phyloP scores from a whole-genome alignment of 2,113 vertebrate species.

The Nibea coibor region DNA sequence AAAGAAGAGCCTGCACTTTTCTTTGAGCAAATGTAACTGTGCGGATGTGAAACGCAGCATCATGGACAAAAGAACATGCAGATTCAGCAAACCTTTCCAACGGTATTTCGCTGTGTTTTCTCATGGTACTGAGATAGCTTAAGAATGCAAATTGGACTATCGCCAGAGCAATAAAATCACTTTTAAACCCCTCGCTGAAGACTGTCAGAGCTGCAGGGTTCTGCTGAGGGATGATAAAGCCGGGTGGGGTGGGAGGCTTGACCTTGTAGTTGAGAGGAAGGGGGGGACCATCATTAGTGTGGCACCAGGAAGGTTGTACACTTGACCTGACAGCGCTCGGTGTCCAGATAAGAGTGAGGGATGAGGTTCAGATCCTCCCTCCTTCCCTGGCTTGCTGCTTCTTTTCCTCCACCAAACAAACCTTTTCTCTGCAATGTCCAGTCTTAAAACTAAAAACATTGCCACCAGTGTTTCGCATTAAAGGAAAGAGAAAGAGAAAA shows the following conservation, averaged over 20 bases:
- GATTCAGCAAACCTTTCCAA: constrained; percentile 48
- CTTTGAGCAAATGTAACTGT: not conserved
- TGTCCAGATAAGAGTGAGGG: constrained; percentile 81
- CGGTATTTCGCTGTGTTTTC: constrained; percentile 29
- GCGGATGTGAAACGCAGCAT: constrained; percentile 13
- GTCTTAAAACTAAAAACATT: not conserved
- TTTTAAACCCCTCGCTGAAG: constrained; percentile 15
- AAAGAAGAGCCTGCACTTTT: constrained; percentile 14
- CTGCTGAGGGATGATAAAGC: constrained; percentile 69
- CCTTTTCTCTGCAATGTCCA: not conserved
- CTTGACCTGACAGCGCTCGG: constrained; percentile 68
- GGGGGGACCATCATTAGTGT: constrained; percentile 73
- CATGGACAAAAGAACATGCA: constrained; percentile 46
- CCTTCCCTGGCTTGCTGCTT: constrained; percentile 10
- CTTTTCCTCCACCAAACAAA: constrained; percentile 18
- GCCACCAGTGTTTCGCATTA: not conserved
- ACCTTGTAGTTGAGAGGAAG: constrained; percentile 69
- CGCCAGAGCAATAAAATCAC: constrained; percentile 41
- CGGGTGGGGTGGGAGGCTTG: constrained; percentile 48
- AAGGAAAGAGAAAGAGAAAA: constrained; percentile 2
- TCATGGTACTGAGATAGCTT: constrained; percentile 20
- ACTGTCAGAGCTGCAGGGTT: constrained; percentile 52
- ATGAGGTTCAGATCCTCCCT: constrained; percentile 64
- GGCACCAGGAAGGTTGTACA: constrained; percentile 80
- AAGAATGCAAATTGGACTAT: constrained; percentile 40